Percentiles rank a stretch among this genome's conserved stretches.
phyloP scores from a whole-genome alignment of 2,797 vertebrate species.

The Gymnothorax javanicus region DNA sequence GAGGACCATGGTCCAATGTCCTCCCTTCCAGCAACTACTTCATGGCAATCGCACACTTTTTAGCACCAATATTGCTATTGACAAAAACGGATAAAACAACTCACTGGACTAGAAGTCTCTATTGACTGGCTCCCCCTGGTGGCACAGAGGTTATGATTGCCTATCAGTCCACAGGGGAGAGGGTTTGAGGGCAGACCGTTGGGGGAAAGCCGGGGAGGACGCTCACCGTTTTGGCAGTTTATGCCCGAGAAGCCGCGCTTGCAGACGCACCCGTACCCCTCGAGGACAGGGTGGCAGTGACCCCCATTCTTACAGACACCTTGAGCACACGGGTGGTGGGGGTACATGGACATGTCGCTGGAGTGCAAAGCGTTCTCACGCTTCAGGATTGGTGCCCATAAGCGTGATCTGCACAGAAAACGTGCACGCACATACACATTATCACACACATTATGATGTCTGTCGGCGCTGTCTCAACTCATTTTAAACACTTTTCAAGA shows the following conservation, averaged over 20 bases:
- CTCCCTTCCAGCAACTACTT: not conserved
- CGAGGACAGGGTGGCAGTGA: conserved; percentile 78
- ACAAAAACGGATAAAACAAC: not conserved
- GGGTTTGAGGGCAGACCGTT: not conserved
- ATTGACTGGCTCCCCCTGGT: not conserved
- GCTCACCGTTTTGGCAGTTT: conserved; percentile 87
- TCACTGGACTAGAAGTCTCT: not conserved
- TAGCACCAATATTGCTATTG: not conserved
- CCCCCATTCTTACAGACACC: conserved; percentile 85
- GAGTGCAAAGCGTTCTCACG: conserved; percentile 78
- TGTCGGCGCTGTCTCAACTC: not conserved
- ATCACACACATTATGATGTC: not conserved
- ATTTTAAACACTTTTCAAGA: not conserved
- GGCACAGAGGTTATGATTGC: not conserved
- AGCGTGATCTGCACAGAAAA: conserved; percentile 75
- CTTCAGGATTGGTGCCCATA: conserved; percentile 80
- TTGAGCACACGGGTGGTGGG: conserved; percentile 81
- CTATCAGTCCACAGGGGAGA: not conserved
- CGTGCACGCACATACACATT: not conserved
- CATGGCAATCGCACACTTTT: not conserved
- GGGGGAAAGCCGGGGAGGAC: not conserved
- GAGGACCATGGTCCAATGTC: not conserved
- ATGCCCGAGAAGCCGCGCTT: conserved; percentile 82
- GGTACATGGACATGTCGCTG: conserved; percentile 79
- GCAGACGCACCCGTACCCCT: conserved; percentile 83